Evolutionary conservation across 23 tunicate species (phyloP), one percentile per base, ranked within the genome.

Genomic region (Ascidia mentula): DNA sequence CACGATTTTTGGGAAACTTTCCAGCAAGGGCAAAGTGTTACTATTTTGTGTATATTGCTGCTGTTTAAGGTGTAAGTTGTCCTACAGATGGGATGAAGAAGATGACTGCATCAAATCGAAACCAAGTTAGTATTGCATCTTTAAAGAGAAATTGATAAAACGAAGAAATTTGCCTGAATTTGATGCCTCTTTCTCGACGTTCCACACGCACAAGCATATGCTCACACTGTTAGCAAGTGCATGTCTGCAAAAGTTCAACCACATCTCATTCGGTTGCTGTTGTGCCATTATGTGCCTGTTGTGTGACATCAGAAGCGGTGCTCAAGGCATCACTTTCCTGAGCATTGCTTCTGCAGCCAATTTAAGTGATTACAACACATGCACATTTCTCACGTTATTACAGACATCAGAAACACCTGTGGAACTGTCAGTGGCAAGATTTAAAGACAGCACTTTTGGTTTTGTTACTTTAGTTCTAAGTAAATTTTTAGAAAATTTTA

Each of bases 1-100:
- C 65, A 53, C 13, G 65, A 53, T 53, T 53, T 53, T 53, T 53
- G 65, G 65, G 65, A 53, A 53, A 53, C 65, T 53, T 53, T 53
- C 28, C 65, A 53, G 65, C 65, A 20, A n/a, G 65, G 65, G 24
- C 65, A 53, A 53, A 26, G 13, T 53, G 22, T 53, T 9, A 53
- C 24, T 53, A 5, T 28, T 53, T 20, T 53, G 65, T 53, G 13
- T 53, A 53, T 9, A 26, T 53, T 53, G 65, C 65, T 53, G 65
- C 65, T 53, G n/a, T 53, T 20, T 20, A 53, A 53, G 65, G 65
- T 53, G 65, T 53, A 53, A 53, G 65, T 53, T 53, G 65, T 53
- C 65, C n/a, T 20, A 53, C 65, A 53, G 13, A 53, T 53, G 65
- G 65, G 24, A n/a, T n/a, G 28, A 53, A 53, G 65, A 53, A 53